Evolutionary conservation across 2,888 invertebrate species (phyloP), one percentile per base, ranked within the genome.

Genomic region (Fragum sueziense): DNA sequence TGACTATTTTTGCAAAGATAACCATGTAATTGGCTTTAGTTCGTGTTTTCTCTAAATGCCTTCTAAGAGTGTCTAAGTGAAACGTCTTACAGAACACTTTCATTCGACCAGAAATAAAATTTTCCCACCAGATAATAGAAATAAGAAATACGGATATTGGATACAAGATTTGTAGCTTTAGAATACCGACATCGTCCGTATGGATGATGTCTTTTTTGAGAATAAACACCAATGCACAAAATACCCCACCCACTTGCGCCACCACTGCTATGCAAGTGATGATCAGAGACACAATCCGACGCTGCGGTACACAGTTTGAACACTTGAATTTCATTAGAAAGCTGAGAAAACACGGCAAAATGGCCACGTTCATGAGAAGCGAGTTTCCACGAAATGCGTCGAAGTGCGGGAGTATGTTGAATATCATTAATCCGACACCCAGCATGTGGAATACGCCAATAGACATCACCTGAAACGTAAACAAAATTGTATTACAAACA

Each of bases 91-190:
- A 41, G 25, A 37, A n/a, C 37, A 41, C 47, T 4, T n/a, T 52
- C 37, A 65, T n/a, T 67, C 57, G 70, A 47, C 73, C 52, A 11
- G 73, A 72, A 25, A 75, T 31, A 29, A 82, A 99, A 93, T 99
- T 99, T 93, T 99, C 99, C 99, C 99, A 99, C 98, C 98, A 99
- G 31, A 97, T 97, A 41, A 97, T 95, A 0, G 98, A 99, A 79
- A 97, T 96, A 88, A 97, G 95, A 72, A 97, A 93, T 33, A 70
- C 33, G 0, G 74, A 54, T n/a, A 74, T 17, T 14, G 74, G 59
- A 34, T 65, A 65, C 65, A 65, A 41, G 27, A 65, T 17, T 65
- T 34, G 37, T 11, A 65, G 41, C 25, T 65, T 65, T 25, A 65
- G 25, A 25, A 65, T 65, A 37, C 65, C 65, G 2, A 25, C 27